phyloP scores from a whole-genome alignment of 2,797 vertebrate species.

The Peromyscus nudipes region DNA sequence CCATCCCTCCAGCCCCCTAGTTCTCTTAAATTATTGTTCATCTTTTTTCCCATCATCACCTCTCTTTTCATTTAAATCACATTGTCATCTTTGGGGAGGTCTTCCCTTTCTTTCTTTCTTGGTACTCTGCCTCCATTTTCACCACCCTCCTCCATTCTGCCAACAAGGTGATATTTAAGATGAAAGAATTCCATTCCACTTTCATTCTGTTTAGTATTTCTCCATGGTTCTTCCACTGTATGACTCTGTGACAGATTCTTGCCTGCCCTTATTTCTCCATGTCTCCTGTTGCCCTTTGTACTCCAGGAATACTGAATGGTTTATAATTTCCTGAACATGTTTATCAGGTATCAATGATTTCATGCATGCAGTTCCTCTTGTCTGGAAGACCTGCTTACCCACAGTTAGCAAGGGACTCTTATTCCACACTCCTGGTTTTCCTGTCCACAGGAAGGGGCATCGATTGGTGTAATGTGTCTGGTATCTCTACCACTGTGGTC shows the following conservation, averaged over 20 bases:
- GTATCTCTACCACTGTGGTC: neutral
- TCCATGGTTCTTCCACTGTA: neutral
- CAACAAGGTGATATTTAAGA: slow-evolving; percentile 18
- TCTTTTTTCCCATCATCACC: neutral
- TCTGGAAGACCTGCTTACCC: neutral
- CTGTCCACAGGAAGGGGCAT: neutral
- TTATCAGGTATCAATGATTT: neutral
- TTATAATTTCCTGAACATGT: slow-evolving; percentile 33
- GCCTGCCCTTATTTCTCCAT: neutral
- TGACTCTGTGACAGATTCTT: slow-evolving; percentile 21
- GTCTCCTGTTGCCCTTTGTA: neutral
- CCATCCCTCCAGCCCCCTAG: neutral
- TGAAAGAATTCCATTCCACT: slow-evolving; percentile 13
- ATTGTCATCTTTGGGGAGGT: neutral
- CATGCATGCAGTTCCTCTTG: neutral
- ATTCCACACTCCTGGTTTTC: neutral
- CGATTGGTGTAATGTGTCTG: neutral
- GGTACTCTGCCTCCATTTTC: neutral
- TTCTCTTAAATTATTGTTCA: slow-evolving; percentile 37
- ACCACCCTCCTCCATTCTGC: neutral
- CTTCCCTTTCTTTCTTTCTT: neutral
- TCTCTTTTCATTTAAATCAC: neutral
- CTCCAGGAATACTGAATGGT: slow-evolving; percentile 7
- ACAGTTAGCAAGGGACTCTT: neutral
- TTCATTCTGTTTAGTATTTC: slow-evolving; percentile 5